Percentiles rank a stretch among this genome's conserved stretches.
phyloP scores from a whole-genome alignment of 1,140 invertebrate species.

The Eupristina koningsbergeri region DNA sequence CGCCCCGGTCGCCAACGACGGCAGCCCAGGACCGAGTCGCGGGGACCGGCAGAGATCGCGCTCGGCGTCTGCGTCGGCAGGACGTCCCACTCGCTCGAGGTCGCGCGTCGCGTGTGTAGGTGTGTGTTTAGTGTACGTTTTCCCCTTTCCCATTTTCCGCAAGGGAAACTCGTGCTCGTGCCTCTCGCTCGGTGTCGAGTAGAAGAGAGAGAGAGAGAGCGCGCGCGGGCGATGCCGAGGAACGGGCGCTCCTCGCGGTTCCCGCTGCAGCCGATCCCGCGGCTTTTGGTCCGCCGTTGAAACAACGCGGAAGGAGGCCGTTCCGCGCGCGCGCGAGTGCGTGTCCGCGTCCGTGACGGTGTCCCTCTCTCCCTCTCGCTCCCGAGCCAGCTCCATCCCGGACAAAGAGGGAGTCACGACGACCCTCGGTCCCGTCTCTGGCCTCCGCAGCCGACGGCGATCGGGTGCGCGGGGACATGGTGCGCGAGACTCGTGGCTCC shows the following conservation, averaged over 20 bases:
- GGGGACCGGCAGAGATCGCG: conserved; percentile 42
- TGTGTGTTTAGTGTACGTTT: neutral
- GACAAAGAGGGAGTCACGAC: neutral
- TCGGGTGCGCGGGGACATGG: neutral
- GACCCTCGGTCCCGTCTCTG: neutral
- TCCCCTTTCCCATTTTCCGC: neutral
- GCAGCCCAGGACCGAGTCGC: neutral
- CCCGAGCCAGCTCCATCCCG: no score
- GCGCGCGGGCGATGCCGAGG: neutral
- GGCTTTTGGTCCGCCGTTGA: neutral
- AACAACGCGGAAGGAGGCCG: neutral
- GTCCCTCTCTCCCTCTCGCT: neutral
- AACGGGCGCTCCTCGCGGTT: neutral
- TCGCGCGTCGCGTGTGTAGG: neutral
- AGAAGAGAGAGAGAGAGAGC: neutral
- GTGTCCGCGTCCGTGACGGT: neutral
- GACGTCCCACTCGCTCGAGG: conserved; percentile 1
- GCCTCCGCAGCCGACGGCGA: no score
- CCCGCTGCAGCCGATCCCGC: neutral
- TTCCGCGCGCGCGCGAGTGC: neutral
- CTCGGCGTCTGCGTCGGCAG: conserved; percentile 44
- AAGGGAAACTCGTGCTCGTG: neutral
- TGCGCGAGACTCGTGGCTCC: neutral
- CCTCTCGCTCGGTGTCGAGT: neutral
- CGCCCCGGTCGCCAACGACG: neutral